Base-by-base conservation (phyloP, 2,797 vertebrate genomes). In the Cichlasoma orientale region DNA sequence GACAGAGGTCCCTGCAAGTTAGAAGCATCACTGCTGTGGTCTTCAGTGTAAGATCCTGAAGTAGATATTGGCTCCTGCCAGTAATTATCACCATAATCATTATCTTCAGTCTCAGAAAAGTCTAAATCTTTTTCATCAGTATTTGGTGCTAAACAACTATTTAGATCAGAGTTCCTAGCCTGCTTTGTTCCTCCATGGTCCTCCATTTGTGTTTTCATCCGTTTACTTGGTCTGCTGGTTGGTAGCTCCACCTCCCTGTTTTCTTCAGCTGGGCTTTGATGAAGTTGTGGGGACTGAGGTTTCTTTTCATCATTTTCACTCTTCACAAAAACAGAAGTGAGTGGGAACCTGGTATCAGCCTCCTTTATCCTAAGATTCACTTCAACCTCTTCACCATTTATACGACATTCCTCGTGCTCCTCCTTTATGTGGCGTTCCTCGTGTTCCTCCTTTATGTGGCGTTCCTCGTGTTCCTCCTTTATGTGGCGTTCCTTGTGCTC, bases 1-100 rank as follows among this genome's bases (percentile, higher is more conserved):
- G 31, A 36, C 2, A 36, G 33, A 7, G 33, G 33, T 36, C 9
- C 33, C 33, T 36, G 33, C 33, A 2, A 36, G 1, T 41, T 7
- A 41, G 3, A 41, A 13, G 3, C 38, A 12, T 41, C 38, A 13
- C 3, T 3, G 38, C n/a, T n/a, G n/a, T n/a, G n/a, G n/a, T n/a
- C n/a, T n/a, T 74, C n/a, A 4, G 33, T 23, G 31, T 78, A 47
- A 61, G 16, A 10, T 55, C 56, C 19, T 33, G 70, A 73, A 47
- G 44, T 47, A n/a, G 80, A 53, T 13, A 58, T 8, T n/a, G 59
- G 75, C 19, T 61, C 71, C 70, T 78, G 75, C 61, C 44, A 50
- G 27, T 66, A 66, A 66, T 47, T 47, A 54, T 12, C 10, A 11
- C n/a, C 31, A 33, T 33, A 12, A 55, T 27, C 70, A 12, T 38